Conservation (phyloP, 2,113 vertebrate species). For the Isichthys henryi region DNA sequence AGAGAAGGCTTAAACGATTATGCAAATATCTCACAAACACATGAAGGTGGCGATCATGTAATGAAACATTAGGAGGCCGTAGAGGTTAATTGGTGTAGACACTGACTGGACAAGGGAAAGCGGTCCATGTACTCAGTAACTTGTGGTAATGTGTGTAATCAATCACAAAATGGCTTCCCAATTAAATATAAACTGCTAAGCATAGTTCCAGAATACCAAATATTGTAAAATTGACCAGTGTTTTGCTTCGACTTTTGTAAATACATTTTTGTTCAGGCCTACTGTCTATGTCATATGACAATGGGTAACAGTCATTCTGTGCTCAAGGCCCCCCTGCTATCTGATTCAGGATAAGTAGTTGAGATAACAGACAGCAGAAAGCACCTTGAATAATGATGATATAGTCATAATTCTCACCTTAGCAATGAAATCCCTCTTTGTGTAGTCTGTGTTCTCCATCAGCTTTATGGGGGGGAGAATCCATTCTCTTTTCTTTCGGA, state of each 20-base stretch:
- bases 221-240: background rate
- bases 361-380: background rate
- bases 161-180: background rate
- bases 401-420: constrained; percentile 41
- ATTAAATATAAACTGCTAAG: background rate
- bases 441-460: constrained; percentile 50
- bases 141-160: background rate
- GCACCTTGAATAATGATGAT: background rate
- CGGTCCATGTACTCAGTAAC: background rate
- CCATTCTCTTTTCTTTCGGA: constrained; percentile 55
- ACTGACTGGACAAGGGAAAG: background rate
- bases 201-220: background rate
- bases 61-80: background rate
- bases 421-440: constrained; percentile 35
- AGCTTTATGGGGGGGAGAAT: constrained; percentile 52
- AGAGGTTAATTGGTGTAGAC: background rate
- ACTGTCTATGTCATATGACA: background rate
- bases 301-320: background rate
- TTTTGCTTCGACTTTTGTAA: background rate
- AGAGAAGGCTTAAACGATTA: background rate
- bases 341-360: background rate
- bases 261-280: background rate
- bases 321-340: background rate
- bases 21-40: background rate
- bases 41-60: background rate